These are phyloP conservation scores for Catamblyrhynchus diadema DNA, from an alignment of 2,797 vertebrate species.

Conservation along the genomic window DNA sequence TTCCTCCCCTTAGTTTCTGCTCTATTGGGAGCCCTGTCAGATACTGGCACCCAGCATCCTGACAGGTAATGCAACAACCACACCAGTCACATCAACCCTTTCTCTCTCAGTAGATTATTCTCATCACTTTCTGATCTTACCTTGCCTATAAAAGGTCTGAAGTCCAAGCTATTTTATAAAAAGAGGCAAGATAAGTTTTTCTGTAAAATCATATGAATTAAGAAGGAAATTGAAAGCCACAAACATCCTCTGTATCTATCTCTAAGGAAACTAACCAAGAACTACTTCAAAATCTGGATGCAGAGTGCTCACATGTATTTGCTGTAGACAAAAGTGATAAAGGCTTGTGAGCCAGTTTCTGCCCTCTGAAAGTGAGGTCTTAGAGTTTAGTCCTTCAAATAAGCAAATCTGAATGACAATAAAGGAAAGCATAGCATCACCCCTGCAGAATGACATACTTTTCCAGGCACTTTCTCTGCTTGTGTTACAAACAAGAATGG, in stretches of 20 bases:
- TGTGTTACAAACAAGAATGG: background rate
- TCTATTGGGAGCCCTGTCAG: background rate
- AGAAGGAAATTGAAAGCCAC: constrained; percentile 26
- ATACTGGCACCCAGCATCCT: background rate
- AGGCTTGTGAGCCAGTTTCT: background rate
- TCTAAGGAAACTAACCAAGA: background rate
- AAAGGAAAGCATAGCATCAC: background rate
- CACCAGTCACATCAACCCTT: background rate
- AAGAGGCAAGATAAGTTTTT: background rate
- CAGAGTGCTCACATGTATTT: background rate
- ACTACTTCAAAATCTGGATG: background rate
- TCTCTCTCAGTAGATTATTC: background rate
- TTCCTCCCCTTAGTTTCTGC: background rate
- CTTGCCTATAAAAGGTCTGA: background rate
- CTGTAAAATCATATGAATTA: background rate
- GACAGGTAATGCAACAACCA: background rate
- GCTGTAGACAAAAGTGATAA: background rate
- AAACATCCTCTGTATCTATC: background rate
- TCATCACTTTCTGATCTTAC: background rate
- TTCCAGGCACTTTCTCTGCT: background rate
- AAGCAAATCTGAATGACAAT: background rate
- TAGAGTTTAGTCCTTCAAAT: background rate
- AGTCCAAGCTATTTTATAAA: background rate
- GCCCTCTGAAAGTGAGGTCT: background rate
- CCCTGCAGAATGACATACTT: background rate